Percentiles rank a stretch among this genome's conserved stretches.
Conservation (phyloP, 1,140 invertebrate genomes). For the Hyles vespertilio region DNA sequence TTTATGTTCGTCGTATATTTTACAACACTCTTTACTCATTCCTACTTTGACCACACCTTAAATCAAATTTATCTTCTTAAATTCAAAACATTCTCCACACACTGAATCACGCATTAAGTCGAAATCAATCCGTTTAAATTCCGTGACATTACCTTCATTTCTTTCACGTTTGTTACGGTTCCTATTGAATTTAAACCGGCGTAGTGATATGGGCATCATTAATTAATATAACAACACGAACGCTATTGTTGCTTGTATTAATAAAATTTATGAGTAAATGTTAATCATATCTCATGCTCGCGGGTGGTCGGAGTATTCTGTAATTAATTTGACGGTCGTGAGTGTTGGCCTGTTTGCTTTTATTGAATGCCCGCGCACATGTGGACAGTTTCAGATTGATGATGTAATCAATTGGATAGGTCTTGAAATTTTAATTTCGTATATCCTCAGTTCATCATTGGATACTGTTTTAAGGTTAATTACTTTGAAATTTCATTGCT, state of each 20-base stretch:
- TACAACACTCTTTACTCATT: no score
- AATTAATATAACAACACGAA: constrained; percentile 14
- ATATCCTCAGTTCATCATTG: no score
- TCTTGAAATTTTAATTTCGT: no score
- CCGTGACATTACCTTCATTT: not conserved
- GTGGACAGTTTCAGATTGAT: not conserved
- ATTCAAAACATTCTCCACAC: no score
- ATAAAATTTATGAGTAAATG: constrained; percentile 21
- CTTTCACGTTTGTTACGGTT: not conserved
- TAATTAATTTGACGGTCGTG: constrained; percentile 35
- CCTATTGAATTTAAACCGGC: no score
- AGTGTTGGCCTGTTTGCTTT: constrained; percentile 15
- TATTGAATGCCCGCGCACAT: not conserved
- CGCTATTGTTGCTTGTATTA: constrained; percentile 11
- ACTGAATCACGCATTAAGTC: no score
- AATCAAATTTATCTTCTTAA: no score
- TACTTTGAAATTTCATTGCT: no score
- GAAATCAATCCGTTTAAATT: no score
- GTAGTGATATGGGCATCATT: constrained; percentile 7
- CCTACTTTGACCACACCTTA: no score
- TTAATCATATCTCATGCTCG: constrained; percentile 23
- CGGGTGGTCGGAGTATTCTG: constrained; percentile 25
- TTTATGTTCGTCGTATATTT: no score
- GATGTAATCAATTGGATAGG: not conserved
- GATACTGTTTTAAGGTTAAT: no score